These are phyloP conservation scores for Coenonympha glycerion DNA, from an alignment of 2,888 invertebrate genomes.

Conservation along the genomic window DNA sequence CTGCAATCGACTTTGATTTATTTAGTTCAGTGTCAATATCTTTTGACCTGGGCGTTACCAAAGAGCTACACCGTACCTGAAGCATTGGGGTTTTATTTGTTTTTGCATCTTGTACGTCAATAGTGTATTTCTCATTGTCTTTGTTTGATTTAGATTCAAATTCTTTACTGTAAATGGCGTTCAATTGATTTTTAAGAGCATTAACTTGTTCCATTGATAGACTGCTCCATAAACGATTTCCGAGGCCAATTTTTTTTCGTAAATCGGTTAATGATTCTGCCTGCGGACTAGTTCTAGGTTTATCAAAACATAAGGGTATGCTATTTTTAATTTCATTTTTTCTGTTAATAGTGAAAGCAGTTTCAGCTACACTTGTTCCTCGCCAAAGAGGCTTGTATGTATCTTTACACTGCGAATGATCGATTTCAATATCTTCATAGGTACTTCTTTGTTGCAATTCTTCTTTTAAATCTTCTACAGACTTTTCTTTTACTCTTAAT, in stretches of 20 bases:
- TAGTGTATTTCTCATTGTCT: slow-evolving; percentile 73
- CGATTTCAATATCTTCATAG: slow-evolving; percentile 66
- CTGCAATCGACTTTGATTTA: slow-evolving; percentile 77
- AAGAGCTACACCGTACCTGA: slow-evolving; percentile 77
- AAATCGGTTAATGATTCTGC: slow-evolving; percentile 65
- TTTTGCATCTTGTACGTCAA: slow-evolving; percentile 73
- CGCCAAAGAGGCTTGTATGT: slow-evolving; percentile 89
- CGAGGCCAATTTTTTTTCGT: slow-evolving; percentile 77
- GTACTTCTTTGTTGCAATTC: slow-evolving; percentile 81
- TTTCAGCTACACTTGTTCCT: slow-evolving; percentile 86
- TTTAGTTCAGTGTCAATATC: slow-evolving; percentile 53
- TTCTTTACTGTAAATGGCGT: slow-evolving; percentile 85
- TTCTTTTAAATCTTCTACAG: slow-evolving; percentile 89
- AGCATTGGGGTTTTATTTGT: slow-evolving; percentile 54
- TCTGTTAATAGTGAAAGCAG: slow-evolving; percentile 82
- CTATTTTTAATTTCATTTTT: slow-evolving; percentile 58
- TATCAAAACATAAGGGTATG: slow-evolving; percentile 39
- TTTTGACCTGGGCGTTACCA: slow-evolving; percentile 60
- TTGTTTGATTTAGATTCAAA: slow-evolving; percentile 57
- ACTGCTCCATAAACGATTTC: slow-evolving; percentile 87
- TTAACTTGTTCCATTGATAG: slow-evolving; percentile 89
- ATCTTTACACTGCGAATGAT: slow-evolving; percentile 75
- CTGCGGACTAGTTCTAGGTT: slow-evolving; percentile 42
- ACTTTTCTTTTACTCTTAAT: slow-evolving; percentile 87
- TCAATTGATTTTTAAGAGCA: slow-evolving; percentile 85